Base-by-base conservation (phyloP, 2,888 invertebrate species). In the Sarcophaga carnaria region DNA sequence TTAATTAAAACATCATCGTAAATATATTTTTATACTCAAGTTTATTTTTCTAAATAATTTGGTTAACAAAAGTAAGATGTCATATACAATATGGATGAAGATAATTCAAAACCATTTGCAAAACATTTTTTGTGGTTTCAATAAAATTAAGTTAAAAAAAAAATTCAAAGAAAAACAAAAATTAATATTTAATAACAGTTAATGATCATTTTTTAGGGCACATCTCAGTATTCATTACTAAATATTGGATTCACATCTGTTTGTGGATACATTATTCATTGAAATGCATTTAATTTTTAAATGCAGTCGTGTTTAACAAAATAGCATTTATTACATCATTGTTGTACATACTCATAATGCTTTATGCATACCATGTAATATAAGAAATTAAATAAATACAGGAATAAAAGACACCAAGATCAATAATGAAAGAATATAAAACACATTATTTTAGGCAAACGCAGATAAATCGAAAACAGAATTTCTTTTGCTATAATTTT, bases 191-290 rank as follows among this genome's bases (percentile, higher is more conserved):
- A 37, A 37, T 37, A 37, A 37, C 8, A 37, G 8, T 8, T 37
- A 8, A 37, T 37, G 8, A 37, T 37, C 8, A 37, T 37, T 37
- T 37, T 37, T 37, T 37, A 37, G 8, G 37, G 37, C 37, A 37
- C 37, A 37, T 67, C 11, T 27, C 12, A 60, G 80, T 49, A 77
- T 49, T 49, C 76, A 67, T 77, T 81, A 47, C 45, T 67, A 70
- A 77, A 67, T 85, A 63, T 72, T 76, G 27, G 67, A 72, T 77
- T 72, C 77, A 69, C 85, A 85, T 67, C 81, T 85, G 81, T 81
- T 81, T 78, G 78, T 54, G 74, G 74, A 59, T 75, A 10, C 49
- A 74, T 85, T 81, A 74, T 60, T 66, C 80, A 63, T 77, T 69
- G 77, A 80, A 71, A 82, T 63, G 22, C 45, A 54, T 62, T 62